These are phyloP conservation scores for Oryzias celebensis DNA, from an alignment of 2,113 vertebrate genomes.

Conservation along the genomic window DNA sequence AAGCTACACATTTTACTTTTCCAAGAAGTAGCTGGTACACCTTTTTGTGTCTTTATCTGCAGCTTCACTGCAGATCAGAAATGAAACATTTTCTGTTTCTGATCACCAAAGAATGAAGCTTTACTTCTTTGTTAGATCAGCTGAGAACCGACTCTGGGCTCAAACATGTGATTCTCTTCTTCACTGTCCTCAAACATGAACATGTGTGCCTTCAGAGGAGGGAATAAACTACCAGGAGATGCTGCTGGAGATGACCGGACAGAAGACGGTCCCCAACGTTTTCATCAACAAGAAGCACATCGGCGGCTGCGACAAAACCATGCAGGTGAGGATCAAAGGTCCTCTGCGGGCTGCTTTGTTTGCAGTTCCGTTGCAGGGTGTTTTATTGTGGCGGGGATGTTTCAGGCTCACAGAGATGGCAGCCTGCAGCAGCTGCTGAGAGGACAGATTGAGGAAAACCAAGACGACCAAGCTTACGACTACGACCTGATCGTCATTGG, in stretches of 20 bases:
- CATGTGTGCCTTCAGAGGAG: conserved; percentile 75
- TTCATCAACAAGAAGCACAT: conserved; percentile 93
- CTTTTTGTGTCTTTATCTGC: too few relatives aligned
- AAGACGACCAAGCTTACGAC: conserved; percentile 74
- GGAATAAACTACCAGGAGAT: conserved; percentile 87
- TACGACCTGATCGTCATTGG: conserved; percentile 95
- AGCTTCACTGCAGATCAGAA: too few relatives aligned
- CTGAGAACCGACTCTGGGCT: too few relatives aligned
- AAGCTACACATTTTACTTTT: too few relatives aligned
- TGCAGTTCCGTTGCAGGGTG: background rate
- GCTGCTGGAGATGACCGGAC: conserved; percentile 86
- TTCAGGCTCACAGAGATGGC: conserved; percentile 87
- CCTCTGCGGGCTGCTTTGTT: background rate
- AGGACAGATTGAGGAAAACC: conserved; percentile 8
- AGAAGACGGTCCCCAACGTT: conserved; percentile 91
- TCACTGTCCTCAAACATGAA: background rate
- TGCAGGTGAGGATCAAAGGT: conserved; percentile 79
- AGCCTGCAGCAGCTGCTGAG: conserved; percentile 85
- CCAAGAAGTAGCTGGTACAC: too few relatives aligned
- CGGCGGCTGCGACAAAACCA: conserved; percentile 88
- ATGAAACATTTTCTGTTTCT: too few relatives aligned
- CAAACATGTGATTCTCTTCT: too few relatives aligned
- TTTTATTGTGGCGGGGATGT: background rate
- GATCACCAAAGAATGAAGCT: too few relatives aligned
- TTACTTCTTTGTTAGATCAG: too few relatives aligned